These are phyloP conservation scores for Trachemys scripta DNA, from an alignment of 2,113 vertebrate genomes.

Conservation along the genomic window DNA sequence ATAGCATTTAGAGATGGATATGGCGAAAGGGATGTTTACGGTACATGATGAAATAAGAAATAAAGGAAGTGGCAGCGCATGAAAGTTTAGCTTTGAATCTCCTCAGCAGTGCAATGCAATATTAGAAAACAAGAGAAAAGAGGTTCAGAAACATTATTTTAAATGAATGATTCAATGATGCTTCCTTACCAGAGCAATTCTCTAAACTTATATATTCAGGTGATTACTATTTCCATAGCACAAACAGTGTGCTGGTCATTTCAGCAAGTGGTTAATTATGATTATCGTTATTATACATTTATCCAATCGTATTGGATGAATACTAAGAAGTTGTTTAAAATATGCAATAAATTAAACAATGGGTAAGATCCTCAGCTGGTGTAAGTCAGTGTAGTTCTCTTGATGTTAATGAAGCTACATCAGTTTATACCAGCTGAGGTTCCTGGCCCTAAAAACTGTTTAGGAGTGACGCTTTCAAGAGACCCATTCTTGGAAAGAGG, in stretches of 20 bases:
- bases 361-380: background rate
- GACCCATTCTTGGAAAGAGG: background rate
- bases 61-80: background rate
- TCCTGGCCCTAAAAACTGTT: background rate
- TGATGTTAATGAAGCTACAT: background rate
- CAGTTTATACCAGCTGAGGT: background rate
- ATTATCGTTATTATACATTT: no score
- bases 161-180: background rate
- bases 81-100: background rate
- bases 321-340: background rate
- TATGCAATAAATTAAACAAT: background rate
- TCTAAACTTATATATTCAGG: background rate
- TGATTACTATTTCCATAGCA: background rate
- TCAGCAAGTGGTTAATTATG: background rate
- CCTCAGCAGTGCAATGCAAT: background rate
- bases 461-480: background rate
- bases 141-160: background rate
- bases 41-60: background rate
- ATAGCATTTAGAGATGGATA: background rate
- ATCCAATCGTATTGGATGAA: background rate
- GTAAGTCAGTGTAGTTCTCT: no score
- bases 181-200: background rate
- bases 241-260: background rate
- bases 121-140: background rate
- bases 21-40: background rate